phyloP scores from a whole-genome alignment of 2,888 invertebrate species.

The Cantharis rustica region DNA sequence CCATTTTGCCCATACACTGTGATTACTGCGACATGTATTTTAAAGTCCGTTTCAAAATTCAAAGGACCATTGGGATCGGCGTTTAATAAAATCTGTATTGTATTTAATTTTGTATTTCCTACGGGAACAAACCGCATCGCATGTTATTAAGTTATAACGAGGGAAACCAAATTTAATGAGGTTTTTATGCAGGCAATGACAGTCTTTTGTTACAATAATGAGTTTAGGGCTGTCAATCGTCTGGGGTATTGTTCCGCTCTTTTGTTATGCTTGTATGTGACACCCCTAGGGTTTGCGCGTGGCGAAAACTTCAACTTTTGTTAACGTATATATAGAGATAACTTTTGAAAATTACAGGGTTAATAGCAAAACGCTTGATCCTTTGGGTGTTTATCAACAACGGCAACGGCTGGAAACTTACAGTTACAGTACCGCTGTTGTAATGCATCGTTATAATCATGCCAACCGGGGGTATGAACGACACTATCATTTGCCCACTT shows the following conservation, averaged over 20 bases:
- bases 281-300: slow-evolving; percentile 36
- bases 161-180: slow-evolving; percentile 53
- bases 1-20: not conserved
- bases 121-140: slow-evolving; percentile 38
- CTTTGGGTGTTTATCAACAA: slow-evolving; percentile 33
- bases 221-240: slow-evolving; percentile 56
- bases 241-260: slow-evolving; percentile 50
- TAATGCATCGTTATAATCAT: slow-evolving; percentile 13
- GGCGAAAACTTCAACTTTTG: slow-evolving; percentile 27
- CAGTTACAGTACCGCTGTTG: slow-evolving; percentile 22
- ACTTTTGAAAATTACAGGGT: slow-evolving; percentile 27
- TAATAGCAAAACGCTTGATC: slow-evolving; percentile 29
- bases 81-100: slow-evolving; percentile 32
- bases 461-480: slow-evolving; percentile 10
- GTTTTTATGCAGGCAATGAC: slow-evolving; percentile 58
- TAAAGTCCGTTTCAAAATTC: not conserved
- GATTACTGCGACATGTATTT: not conserved
- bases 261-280: slow-evolving; percentile 41
- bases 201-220: slow-evolving; percentile 58
- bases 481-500: not conserved
- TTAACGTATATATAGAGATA: slow-evolving; percentile 23
- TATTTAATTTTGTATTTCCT: slow-evolving; percentile 37
- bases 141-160: slow-evolving; percentile 52
- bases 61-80: slow-evolving; percentile 6
- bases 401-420: slow-evolving; percentile 31